Conservation (phyloP, 2,888 invertebrate genomes). For the Andrena praecox region DNA sequence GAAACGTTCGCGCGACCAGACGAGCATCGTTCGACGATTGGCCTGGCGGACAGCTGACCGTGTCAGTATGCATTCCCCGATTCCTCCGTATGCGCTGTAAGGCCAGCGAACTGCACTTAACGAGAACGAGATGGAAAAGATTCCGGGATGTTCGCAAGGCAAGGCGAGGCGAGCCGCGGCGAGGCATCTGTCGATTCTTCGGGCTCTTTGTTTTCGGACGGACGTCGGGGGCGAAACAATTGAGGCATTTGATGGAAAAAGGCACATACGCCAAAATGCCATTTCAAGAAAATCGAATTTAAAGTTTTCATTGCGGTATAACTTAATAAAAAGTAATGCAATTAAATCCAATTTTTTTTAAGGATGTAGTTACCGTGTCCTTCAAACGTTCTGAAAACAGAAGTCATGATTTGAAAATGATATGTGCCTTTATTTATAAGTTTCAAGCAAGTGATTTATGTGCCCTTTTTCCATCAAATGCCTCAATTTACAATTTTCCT, state of each 20-base stretch:
- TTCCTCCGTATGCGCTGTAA: conserved; percentile 33
- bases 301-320: too few relatives aligned
- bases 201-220: conserved; percentile 34
- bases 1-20: conserved; percentile 48
- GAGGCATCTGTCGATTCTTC: conserved; percentile 47
- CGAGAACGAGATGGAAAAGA: conserved; percentile 42
- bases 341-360: too few relatives aligned
- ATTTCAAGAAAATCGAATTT: too few relatives aligned
- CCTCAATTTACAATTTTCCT: conserved; percentile 23
- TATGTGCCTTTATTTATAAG: too few relatives aligned
- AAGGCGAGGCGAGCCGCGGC: background rate
- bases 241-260: too few relatives aligned
- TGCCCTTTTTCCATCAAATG: too few relatives aligned
- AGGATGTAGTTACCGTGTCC: too few relatives aligned
- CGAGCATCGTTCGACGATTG: conserved; percentile 67
- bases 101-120: conserved; percentile 38
- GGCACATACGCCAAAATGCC: too few relatives aligned
- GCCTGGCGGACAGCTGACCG: conserved; percentile 61
- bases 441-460: too few relatives aligned
- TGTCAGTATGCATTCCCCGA: conserved; percentile 51
- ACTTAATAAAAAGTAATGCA: too few relatives aligned
- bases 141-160: background rate
- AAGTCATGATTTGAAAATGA: too few relatives aligned
- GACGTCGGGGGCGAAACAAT: conserved; percentile 25
- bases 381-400: too few relatives aligned